Conservation (phyloP, 2,888 invertebrate genomes). For the Onchidella celtica region DNA sequence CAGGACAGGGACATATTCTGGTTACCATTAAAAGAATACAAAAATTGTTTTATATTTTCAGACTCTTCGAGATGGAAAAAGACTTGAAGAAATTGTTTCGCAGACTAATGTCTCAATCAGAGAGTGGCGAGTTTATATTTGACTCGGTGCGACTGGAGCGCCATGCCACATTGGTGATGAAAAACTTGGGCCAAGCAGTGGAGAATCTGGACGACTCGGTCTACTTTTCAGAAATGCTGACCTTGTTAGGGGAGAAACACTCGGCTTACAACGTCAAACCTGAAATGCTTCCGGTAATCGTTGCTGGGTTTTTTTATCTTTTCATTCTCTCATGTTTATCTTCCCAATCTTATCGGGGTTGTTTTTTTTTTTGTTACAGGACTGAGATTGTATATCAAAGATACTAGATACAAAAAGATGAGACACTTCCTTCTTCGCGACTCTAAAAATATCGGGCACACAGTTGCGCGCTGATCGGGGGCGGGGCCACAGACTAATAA, state of each 20-base stretch:
- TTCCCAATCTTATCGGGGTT: no score
- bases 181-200: slow-evolving; percentile 74
- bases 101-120: slow-evolving; percentile 58
- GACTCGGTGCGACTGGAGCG: slow-evolving; percentile 65
- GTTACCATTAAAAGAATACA: no score
- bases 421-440: no score
- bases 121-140: slow-evolving; percentile 58
- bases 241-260: slow-evolving; percentile 70
- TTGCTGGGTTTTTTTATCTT: no score
- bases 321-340: no score
- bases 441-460: no score
- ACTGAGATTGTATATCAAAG: no score
- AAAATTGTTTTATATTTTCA: slow-evolving; percentile 54
- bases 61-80: slow-evolving; percentile 68
- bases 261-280: slow-evolving; percentile 65
- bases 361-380: no score
- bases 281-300: slow-evolving; percentile 66
- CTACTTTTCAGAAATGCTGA: slow-evolving; percentile 64
- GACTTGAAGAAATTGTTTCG: slow-evolving; percentile 66
- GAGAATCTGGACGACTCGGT: slow-evolving; percentile 72
- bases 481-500: no score
- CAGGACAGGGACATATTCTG: no score
- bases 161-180: slow-evolving; percentile 69
- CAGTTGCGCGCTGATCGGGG: no score
- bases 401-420: no score